Base-by-base conservation (phyloP, 2,888 invertebrate genomes). In the Agonopterix subpropinquella region DNA sequence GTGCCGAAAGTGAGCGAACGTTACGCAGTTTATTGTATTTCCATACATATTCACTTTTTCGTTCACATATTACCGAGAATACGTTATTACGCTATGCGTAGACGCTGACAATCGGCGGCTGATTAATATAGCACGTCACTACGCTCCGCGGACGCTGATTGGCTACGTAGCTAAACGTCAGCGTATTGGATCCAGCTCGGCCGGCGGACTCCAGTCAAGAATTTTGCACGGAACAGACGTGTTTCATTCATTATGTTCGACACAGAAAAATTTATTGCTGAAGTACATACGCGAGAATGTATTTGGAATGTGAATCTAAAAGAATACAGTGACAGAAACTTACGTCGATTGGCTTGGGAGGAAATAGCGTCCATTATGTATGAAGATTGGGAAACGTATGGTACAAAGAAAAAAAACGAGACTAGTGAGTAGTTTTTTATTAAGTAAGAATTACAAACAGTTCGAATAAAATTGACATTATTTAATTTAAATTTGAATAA, bases 1-100 rank as follows among this genome's bases (percentile, higher is more conserved):
- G 15, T 3, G 15, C 15, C 15, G 15, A 15, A 15, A 15, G 15
- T 15, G 15, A 15, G 15, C 44, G 36, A 37, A 35, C 42, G 11
- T 47, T 47, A 47, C 47, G 41, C 41, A 41, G 35, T 47, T 15
- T 15, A 15, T 15, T 15, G 15, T 15, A 15, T 15, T 15, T 15
- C 15, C 15, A 15, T 15, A 15, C 15, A 15, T 15, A 15, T 15
- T 15, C 15, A 15, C 15, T 15, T 15, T 15, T 15, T 15, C 15
- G 15, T 41, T 47, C 41, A 41, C 41, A 41, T 41, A 11, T 18
- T 28, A 47, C 47, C 47, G 41, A 47, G 41, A 47, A 47, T 47
- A 41, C 41, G 41, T 41, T 28, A 35, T 18, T 41, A 41, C 18
- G 41, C 47, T 45, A 45, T 36, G 37, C 45, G 44, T 44, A 44